Evolutionary conservation across 2,888 invertebrate species (phyloP), one percentile per base, ranked within the genome.

Genomic region (Lepetodrilus schrolli): DNA sequence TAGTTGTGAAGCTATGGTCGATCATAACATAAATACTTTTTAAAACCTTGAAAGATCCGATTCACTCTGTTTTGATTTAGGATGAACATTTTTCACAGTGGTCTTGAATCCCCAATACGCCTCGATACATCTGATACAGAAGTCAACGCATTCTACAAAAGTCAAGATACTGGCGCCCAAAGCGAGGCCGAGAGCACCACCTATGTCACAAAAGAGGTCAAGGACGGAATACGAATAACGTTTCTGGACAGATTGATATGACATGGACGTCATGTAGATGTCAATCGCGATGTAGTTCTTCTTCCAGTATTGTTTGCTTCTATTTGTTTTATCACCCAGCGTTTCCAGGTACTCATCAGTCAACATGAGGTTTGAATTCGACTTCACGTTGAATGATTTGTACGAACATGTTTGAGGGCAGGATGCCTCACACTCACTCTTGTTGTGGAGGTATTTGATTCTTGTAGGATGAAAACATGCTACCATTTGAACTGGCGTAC

Each of bases 131-230:
- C 10, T 43, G n/a, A 43, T 17, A 43, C 2, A 17, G 47, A 80
- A 79, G 66, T 82, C 82, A 8, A 78, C 21, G 38, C 79, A 70
- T 58, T 82, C 82, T 38, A 78, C 74, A 17, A 79, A 70, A n/a
- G 80, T 78, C 30, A 81, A 74, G 20, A 81, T 74, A 49, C 80
- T 81, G 47, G 80, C 81, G 0, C 82, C 82, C 8, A 82, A 68
- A n/a, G 81, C 70, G 0, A 82, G 74, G 0, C 81, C 81, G 74
- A 82, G 77, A 37, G 75, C 78, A 1, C 81, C 81, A 3, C 82
- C 82, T 0, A 82, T 77, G 70, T 81, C 79, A 72, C 82, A 75
- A 38, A 72, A 51, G n/a, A 75, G 75, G 37, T 72, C 73, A 10
- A 73, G 43, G n/a, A 69, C 36, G 10, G 47, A 43, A 49, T 75